phyloP scores from a whole-genome alignment of 2,888 invertebrate species.

The Tetragonula carbonaria region DNA sequence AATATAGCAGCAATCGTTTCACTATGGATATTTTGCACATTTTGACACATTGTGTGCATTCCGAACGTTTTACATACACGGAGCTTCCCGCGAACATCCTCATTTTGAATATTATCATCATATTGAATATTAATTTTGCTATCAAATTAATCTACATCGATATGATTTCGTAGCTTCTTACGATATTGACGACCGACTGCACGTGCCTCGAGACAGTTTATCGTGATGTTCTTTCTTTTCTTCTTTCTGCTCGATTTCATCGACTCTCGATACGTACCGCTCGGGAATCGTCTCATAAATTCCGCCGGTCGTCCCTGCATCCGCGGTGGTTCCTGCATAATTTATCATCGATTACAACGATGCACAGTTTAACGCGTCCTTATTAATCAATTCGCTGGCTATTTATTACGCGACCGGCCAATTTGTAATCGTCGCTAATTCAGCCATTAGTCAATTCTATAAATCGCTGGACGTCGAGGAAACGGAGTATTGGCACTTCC shows the following conservation, averaged over 20 bases:
- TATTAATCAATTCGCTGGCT: slow-evolving; percentile 57
- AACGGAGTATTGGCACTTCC: slow-evolving; percentile 23
- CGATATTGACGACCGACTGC: not conserved
- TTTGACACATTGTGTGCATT: too few relatives aligned
- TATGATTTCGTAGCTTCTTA: not conserved
- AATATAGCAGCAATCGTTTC: too few relatives aligned
- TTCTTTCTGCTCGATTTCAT: slow-evolving; percentile 2
- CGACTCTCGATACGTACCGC: not conserved
- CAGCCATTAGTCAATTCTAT: slow-evolving; percentile 52
- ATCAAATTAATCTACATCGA: not conserved
- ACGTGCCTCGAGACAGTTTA: not conserved
- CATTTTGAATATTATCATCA: not conserved
- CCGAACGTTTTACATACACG: too few relatives aligned
- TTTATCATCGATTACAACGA: slow-evolving; percentile 58
- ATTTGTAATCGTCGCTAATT: slow-evolving; percentile 57
- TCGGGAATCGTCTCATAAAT: slow-evolving; percentile 44
- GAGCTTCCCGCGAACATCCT: too few relatives aligned
- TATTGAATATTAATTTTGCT: not conserved
- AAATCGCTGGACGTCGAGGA: slow-evolving; percentile 25
- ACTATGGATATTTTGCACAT: too few relatives aligned
- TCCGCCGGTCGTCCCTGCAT: slow-evolving; percentile 43
- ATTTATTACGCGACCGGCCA: slow-evolving; percentile 48
- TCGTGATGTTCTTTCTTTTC: not conserved
- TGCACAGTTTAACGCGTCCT: slow-evolving; percentile 53
- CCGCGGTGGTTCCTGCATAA: slow-evolving; percentile 45